phyloP scores from a whole-genome alignment of 2,888 invertebrate species.

The Pachymerium ferrugineum region DNA sequence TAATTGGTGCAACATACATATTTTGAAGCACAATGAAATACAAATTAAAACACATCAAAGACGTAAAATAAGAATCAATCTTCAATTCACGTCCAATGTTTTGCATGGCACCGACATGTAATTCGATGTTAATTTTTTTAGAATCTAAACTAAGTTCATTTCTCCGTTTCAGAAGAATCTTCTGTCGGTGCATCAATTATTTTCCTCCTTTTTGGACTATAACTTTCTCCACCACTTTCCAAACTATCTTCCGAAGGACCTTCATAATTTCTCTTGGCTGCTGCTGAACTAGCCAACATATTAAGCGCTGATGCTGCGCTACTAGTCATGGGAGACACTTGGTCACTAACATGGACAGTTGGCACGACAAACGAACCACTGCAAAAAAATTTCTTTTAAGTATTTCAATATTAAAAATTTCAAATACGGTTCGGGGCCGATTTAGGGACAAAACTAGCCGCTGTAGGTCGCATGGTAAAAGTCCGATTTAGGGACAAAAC shows the following conservation, averaged over 20 bases:
- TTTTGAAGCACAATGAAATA: background rate
- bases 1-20: background rate
- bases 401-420: background rate
- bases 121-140: background rate
- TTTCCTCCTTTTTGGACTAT: slow-evolving; percentile 24
- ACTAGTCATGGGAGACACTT: slow-evolving; percentile 31
- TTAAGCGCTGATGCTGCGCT: slow-evolving; percentile 35
- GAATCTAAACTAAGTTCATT: slow-evolving; percentile 7
- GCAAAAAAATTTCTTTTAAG: background rate
- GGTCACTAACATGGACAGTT: slow-evolving; percentile 32
- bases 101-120: background rate
- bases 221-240: background rate
- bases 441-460: no score
- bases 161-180: slow-evolving; percentile 31
- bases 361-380: slow-evolving; percentile 36
- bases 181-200: background rate
- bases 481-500: background rate
- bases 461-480: background rate
- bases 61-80: background rate
- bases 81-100: background rate
- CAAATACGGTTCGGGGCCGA: background rate
- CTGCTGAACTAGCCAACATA: slow-evolving; percentile 36
- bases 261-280: slow-evolving; percentile 19
- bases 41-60: background rate
- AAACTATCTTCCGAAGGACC: slow-evolving; percentile 20